Base-by-base conservation (phyloP, 2,113 vertebrate genomes). In the Odontesthes bonariensis region DNA sequence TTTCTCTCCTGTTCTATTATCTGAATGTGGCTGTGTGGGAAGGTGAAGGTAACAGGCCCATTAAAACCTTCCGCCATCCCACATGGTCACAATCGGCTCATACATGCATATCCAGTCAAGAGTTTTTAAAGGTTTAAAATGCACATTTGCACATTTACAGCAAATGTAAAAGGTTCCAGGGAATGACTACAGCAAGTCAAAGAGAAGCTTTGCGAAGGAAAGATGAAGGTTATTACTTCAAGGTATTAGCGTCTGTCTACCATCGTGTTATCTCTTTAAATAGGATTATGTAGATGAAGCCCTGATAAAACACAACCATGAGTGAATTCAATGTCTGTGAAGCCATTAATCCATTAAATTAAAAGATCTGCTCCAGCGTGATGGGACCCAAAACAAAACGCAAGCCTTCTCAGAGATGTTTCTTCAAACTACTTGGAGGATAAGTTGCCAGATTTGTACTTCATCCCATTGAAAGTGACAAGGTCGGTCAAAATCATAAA, bases 291-390 rank as follows among this genome's bases (percentile, higher is more conserved):
- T 47, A 47, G 65, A 86, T 73, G 42, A 75, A 73, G 32, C 33
- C 40, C 19, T 53, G 68, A 59, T 69, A 35, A 59, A 73, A 75
- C n/a, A 64, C 62, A 79, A 14, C 54, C 16, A 58, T 31, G 42
- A 47, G 33, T 49, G 55, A 74, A 33, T 65, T 63, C 19, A 54
- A 22, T 42, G 32, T 0, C 65, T 40, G 27, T 53, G 52, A 69
- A 42, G 49, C 51, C 73, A 77, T 56, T 71, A 77, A 84, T 73
- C 78, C 73, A 35, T 75, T 54, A 88, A 86, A 84, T 82, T 69
- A 79, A 84, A 49, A 74, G 55, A 38, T 46, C 9, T 86, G 57
- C 66, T 65, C 8, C 47, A 40, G 49, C 20, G 17, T 64, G 75
- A 77, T 55, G 13, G 63, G 65, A 54, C 47, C 47, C 56, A 58